Conservation (phyloP, 2,113 vertebrate genomes). For the Chionis minor region DNA sequence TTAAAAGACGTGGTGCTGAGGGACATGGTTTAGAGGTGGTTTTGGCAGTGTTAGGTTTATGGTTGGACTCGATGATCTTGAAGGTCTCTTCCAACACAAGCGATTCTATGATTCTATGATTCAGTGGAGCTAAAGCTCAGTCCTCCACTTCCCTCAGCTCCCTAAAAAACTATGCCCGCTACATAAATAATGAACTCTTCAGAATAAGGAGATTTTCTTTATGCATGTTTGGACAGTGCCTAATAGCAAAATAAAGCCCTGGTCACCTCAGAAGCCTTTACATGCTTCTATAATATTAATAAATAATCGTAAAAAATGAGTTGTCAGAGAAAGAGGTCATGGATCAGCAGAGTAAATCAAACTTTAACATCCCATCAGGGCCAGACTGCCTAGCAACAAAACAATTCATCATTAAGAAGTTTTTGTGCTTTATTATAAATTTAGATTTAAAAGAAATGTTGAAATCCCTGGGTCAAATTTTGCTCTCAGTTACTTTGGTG, state of each 20-base stretch:
- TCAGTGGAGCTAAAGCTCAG: neutral
- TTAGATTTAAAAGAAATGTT: conserved; percentile 31
- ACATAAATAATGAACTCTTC: neutral
- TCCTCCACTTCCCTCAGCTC: neutral
- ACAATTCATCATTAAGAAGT: conserved; percentile 46
- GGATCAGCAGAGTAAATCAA: conserved; percentile 52
- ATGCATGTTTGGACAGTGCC: neutral
- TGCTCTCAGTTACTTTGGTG: neutral
- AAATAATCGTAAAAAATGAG: conserved; percentile 45
- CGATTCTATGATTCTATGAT: too few species aligned
- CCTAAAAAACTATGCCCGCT: neutral
- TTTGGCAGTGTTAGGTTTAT: too few species aligned
- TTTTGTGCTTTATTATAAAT: conserved; percentile 31
- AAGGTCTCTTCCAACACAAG: too few species aligned
- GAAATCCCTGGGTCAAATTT: conserved; percentile 22
- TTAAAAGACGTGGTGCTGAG: too few species aligned
- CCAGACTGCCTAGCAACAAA: conserved; percentile 36
- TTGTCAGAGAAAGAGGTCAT: conserved; percentile 33
- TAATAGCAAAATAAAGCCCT: neutral
- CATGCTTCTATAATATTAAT: neutral
- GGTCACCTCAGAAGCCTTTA: neutral
- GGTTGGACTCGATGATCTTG: too few species aligned
- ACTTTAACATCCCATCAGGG: conserved; percentile 33
- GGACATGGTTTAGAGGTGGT: too few species aligned
- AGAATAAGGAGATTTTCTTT: neutral